These are phyloP conservation scores for Phycodurus eques DNA, from an alignment of 2,113 vertebrate species.

Conservation along the genomic window DNA sequence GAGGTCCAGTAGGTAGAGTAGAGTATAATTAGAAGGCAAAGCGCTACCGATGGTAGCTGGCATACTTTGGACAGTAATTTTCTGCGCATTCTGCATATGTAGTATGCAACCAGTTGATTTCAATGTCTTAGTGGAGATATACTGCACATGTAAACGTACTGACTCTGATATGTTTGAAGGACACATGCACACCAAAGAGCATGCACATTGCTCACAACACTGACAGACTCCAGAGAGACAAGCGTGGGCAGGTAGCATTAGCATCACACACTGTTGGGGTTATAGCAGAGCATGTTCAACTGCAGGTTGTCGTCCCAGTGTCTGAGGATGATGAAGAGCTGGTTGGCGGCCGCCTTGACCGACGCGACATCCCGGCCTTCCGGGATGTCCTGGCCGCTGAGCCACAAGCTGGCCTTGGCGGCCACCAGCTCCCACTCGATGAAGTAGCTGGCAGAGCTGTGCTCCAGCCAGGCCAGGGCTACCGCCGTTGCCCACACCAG, in stretches of 20 bases:
- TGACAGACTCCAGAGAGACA: neutral
- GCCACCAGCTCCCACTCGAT: slow-evolving; percentile 94
- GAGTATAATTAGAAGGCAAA: neutral
- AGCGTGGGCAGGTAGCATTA: neutral
- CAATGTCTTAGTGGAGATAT: neutral
- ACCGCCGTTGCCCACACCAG: slow-evolving; percentile 92
- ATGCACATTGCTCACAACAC: slow-evolving; percentile 3
- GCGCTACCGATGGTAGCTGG: neutral
- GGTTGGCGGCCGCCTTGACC: slow-evolving; percentile 85
- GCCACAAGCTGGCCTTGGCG: slow-evolving; percentile 89
- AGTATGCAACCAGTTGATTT: neutral
- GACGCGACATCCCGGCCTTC: slow-evolving; percentile 76
- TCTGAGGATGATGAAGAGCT: slow-evolving; percentile 93
- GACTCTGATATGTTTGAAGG: slow-evolving; percentile 3
- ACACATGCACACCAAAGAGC: neutral
- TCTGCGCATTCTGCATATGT: neutral
- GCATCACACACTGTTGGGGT: slow-evolving; percentile 82
- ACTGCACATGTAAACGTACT: slow-evolving; percentile 7
- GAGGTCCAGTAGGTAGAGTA: neutral
- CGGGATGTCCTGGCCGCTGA: slow-evolving; percentile 79
- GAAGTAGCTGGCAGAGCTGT: slow-evolving; percentile 89
- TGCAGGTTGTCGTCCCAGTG: slow-evolving; percentile 97
- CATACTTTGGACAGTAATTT: neutral
- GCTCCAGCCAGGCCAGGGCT: slow-evolving; percentile 92
- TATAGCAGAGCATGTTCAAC: slow-evolving; percentile 94